phyloP scores from a whole-genome alignment of 2,797 vertebrate genomes.

The Anguilla anguilla region DNA sequence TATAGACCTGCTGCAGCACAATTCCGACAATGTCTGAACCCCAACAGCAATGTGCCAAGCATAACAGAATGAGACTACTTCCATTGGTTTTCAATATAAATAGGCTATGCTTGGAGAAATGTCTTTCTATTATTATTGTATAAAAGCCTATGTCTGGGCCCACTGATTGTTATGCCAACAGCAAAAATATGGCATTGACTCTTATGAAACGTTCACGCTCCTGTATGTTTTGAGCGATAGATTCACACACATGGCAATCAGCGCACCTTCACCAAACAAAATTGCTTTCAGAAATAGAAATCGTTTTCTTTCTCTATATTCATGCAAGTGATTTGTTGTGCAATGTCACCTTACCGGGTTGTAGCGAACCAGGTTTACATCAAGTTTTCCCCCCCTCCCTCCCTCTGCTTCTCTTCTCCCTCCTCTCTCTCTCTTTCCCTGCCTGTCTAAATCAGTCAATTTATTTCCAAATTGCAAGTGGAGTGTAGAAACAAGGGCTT shows the following conservation, averaged over 20 bases:
- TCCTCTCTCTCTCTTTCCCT: conserved; percentile 65
- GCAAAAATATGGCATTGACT: conserved; percentile 75
- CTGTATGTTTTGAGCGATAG: conserved; percentile 69
- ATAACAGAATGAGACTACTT: conserved; percentile 57
- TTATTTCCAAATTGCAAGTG: conserved; percentile 86
- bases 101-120: conserved; percentile 59
- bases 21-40: conserved; percentile 61
- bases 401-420: conserved; percentile 47
- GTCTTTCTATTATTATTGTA: conserved; percentile 69
- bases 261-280: conserved; percentile 76
- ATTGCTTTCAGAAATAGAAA: conserved; percentile 84
- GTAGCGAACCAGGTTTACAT: conserved; percentile 71
- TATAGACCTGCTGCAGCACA: conserved; percentile 64
- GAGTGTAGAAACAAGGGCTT: conserved; percentile 78
- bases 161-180: conserved; percentile 78
- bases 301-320: conserved; percentile 81
- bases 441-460: conserved; percentile 84
- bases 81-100: conserved; percentile 62
- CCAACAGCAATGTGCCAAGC: conserved; percentile 55
- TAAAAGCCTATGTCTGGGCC: conserved; percentile 66
- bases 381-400: conserved; percentile 52
- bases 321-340: conserved; percentile 83
- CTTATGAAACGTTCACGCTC: conserved; percentile 71
- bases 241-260: conserved; percentile 82
- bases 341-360: conserved; percentile 83